Evolutionary conservation across 2,797 vertebrate genomes (phyloP).

Genomic region (Sitta carolinensis): DNA sequence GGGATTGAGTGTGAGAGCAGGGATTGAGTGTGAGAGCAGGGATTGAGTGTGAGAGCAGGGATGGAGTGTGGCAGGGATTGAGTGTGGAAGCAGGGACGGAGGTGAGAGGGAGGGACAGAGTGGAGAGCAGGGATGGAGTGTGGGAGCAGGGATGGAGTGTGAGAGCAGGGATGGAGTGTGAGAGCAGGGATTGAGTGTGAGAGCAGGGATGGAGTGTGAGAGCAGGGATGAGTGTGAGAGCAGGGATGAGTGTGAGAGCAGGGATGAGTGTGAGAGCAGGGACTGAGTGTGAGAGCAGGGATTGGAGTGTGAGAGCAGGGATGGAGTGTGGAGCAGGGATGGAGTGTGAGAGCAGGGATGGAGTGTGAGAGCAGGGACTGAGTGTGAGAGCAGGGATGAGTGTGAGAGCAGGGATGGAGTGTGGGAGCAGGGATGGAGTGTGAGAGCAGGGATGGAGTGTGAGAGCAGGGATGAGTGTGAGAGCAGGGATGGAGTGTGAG

Average conservation of each 20-base stretch:
- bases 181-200: background rate
- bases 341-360: too few relatives aligned
- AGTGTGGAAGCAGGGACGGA: background rate
- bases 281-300: too few relatives aligned
- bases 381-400: too few relatives aligned
- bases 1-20: background rate
- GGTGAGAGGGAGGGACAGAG: background rate
- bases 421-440: too few relatives aligned
- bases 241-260: too few relatives aligned
- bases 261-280: background rate
- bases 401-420: too few relatives aligned
- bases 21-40: background rate
- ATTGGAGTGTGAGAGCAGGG: too few relatives aligned
- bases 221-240: background rate
- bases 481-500: background rate
- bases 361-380: too few relatives aligned
- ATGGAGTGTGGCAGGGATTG: background rate
- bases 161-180: background rate
- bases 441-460: background rate
- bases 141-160: background rate
- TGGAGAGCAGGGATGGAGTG: background rate
- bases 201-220: background rate
- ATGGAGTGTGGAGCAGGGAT: too few relatives aligned
- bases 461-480: background rate
- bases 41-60: background rate